Evolutionary conservation across 2,888 invertebrate species (phyloP), one percentile per base, ranked within the genome.

Genomic region (Dicyrtomina minuta): DNA sequence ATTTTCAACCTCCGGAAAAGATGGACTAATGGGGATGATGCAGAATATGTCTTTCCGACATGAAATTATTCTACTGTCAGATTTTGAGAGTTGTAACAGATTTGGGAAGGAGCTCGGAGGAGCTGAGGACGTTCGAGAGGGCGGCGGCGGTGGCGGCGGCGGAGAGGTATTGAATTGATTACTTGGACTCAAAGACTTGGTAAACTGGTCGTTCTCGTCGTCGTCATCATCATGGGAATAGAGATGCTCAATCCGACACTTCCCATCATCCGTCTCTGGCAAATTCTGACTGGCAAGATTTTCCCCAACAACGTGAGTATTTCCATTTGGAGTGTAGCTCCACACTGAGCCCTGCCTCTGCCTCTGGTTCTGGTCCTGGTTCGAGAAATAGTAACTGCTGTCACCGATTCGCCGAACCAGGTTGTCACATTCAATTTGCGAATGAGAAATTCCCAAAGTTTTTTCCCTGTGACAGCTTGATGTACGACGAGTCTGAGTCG

Each of bases 361-460:
- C 33, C n/a, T n/a, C n/a, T n/a, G n/a, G n/a, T n/a, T n/a, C n/a
- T n/a, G n/a, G n/a, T n/a, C n/a, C n/a, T n/a, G n/a, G n/a, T n/a
- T n/a, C n/a, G n/a, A n/a, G n/a, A n/a, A 43, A 39, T 10, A 2
- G 41, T 6, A 59, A 41, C 59, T 20, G 61, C 49, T 61, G 61
- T 61, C 61, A 61, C 46, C 61, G 46, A 61, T 61, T 49, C 58
- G 39, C 55, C 22, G 24, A 65, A 44, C 55, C 65, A 65, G 65
- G 65, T 72, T 72, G 72, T 72, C 68, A 69, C 62, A 66, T 72
- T 72, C 72, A 69, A 72, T 72, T 72, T 66, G 66, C 17, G 72
- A 68, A 56, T 68, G 68, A 69, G 68, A 64, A 69, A 69, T 69
- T 33, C 53, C 43, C 62, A 69, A 69, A 70, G 70, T 70, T 70